A percentile compares a stretch with the other conserved stretches of the same genome.
These are phyloP conservation scores for Borostomias antarcticus DNA, from an alignment of 2,797 vertebrate species.

Conservation along the genomic window DNA sequence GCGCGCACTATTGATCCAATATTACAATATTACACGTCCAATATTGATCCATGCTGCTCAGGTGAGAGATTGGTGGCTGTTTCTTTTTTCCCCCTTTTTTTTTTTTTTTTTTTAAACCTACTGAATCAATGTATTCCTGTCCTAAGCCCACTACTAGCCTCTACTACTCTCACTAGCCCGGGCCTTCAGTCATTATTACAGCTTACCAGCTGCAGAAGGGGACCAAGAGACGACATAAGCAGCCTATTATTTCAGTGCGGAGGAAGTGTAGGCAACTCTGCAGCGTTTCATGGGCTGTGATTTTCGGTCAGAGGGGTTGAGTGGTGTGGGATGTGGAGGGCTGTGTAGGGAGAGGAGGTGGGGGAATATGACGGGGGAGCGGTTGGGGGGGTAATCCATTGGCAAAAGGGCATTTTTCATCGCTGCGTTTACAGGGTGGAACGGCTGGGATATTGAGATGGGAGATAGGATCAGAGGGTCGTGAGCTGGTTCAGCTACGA, in stretches of 20 bases:
- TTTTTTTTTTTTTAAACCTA: too few species aligned
- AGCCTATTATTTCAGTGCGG: constrained; percentile 2
- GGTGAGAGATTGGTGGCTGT: constrained; percentile 68
- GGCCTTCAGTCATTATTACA: too few species aligned
- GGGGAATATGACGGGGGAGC: constrained; percentile 68
- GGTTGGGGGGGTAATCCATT: constrained; percentile 68
- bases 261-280: background rate
- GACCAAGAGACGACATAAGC: too few species aligned
- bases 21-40: constrained; percentile 64
- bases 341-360: constrained; percentile 62
- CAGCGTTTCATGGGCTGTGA: background rate
- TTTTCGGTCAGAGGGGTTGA: constrained; percentile 55
- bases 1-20: too few species aligned
- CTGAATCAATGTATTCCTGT: too few species aligned
- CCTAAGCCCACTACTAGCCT: too few species aligned
- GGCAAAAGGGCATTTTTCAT: constrained; percentile 78
- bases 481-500: constrained; percentile 76
- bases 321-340: constrained; percentile 61
- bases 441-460: constrained; percentile 79
- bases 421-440: constrained; percentile 78
- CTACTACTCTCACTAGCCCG: too few species aligned
- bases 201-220: too few species aligned
- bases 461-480: constrained; percentile 80
- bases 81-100: constrained; percentile 66
- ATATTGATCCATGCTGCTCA: constrained; percentile 76